These are phyloP conservation scores for Parus major DNA, from an alignment of 2,113 vertebrate species.

Conservation along the genomic window DNA sequence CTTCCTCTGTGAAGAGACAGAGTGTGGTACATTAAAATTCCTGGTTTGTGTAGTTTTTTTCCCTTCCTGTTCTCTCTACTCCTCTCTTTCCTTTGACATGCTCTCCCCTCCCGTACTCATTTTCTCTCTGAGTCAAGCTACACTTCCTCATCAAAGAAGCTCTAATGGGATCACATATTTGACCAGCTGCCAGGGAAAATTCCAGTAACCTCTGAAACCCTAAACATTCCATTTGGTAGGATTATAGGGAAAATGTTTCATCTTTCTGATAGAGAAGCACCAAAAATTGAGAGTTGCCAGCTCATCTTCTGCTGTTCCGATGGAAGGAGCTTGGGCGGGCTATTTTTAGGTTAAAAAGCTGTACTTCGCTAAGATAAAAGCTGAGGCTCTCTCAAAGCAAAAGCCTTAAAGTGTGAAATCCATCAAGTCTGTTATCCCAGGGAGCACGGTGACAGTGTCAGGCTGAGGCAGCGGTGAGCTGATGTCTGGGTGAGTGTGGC, in stretches of 20 bases:
- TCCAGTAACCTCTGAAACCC: conserved; percentile 53
- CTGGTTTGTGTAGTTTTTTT: conserved; percentile 40
- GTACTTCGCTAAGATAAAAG: conserved; percentile 66
- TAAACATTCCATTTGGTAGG: conserved; percentile 64
- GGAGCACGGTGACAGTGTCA: not conserved
- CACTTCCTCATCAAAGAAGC: conserved; percentile 59
- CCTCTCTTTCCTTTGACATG: conserved; percentile 1
- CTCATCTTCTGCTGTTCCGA: conserved; percentile 53
- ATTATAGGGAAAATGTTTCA: conserved; percentile 60
- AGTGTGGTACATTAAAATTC: conserved; percentile 57
- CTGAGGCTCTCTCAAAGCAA: conserved; percentile 57
- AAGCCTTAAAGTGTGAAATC: conserved; percentile 60
- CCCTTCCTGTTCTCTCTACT: conserved; percentile 38
- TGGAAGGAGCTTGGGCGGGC: conserved; percentile 45
- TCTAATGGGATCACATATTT: conserved; percentile 67
- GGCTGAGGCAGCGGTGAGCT: not conserved
- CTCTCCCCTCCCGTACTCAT: not conserved
- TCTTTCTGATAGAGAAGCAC: conserved; percentile 62
- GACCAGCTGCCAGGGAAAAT: conserved; percentile 69
- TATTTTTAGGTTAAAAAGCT: conserved; percentile 71
- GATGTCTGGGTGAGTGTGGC: not conserved
- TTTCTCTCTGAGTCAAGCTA: conserved; percentile 51
- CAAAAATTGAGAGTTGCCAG: conserved; percentile 56
- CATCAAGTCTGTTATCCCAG: not conserved
- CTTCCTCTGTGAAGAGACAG: conserved; percentile 45